Evolutionary conservation across 2,797 vertebrate species (phyloP).

Genomic region (Emys orbicularis): DNA sequence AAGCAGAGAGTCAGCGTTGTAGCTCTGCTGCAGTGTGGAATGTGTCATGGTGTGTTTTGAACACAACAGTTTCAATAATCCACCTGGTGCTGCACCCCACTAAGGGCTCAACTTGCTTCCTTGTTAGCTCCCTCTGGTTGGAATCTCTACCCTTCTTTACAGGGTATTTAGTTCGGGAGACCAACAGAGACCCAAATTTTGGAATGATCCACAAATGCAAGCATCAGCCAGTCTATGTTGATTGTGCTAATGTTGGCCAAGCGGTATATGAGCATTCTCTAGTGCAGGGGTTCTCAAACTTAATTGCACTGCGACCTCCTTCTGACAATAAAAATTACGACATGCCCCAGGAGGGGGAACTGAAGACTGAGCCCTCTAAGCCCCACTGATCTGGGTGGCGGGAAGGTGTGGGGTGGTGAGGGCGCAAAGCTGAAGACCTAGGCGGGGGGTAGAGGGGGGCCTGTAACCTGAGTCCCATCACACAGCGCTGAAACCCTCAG

Average conservation of each 20-base stretch:
- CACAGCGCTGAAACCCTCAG: too few species aligned
- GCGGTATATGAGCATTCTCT: background rate
- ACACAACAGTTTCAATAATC: background rate
- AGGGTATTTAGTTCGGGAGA: background rate
- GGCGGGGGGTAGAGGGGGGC: too few species aligned
- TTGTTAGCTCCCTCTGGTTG: background rate
- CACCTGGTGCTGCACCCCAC: background rate
- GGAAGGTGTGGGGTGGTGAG: too few species aligned
- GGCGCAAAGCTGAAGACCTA: too few species aligned
- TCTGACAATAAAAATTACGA: too few species aligned
- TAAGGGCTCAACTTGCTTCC: background rate
- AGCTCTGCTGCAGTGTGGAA: background rate
- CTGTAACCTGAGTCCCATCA: too few species aligned
- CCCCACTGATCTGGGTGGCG: too few species aligned
- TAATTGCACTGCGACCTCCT: too few species aligned
- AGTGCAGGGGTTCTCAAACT: too few species aligned
- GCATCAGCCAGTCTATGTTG: background rate
- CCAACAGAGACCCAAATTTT: background rate
- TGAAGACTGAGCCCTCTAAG: too few species aligned
- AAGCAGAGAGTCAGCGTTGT: background rate
- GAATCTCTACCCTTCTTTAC: background rate
- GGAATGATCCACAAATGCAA: background rate
- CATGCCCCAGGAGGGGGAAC: too few species aligned
- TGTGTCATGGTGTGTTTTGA: background rate
- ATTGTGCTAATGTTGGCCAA: background rate